Evolutionary conservation across 2,888 invertebrate genomes (phyloP).

Genomic region (Heliothis peltigera): DNA sequence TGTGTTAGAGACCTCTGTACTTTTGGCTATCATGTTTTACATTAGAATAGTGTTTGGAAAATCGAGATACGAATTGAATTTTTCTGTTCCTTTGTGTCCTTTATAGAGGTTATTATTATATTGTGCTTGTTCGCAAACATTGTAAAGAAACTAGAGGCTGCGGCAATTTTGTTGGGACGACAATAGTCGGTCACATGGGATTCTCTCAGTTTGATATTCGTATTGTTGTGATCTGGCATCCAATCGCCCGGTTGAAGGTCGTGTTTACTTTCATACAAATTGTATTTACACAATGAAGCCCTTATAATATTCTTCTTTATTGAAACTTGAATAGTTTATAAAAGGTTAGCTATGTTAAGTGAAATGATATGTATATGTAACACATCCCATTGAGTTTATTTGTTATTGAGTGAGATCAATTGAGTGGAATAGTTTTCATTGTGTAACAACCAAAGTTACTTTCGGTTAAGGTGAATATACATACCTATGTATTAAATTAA

Average conservation of each 20-base stretch:
- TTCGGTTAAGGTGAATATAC: not conserved
- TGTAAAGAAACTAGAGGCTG: conserved; percentile 62
- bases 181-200: conserved; percentile 69
- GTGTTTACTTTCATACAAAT: conserved; percentile 66
- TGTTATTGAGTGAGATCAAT: not conserved
- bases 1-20: not conserved
- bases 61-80: conserved; percentile 17
- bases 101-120: conserved; percentile 60
- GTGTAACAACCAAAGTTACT: not conserved
- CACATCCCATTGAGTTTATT: conserved; percentile 17
- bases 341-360: conserved; percentile 30
- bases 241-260: conserved; percentile 61
- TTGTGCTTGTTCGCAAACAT: conserved; percentile 65
- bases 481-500: conserved; percentile 1
- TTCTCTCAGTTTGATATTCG: conserved; percentile 53
- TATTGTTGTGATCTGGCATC: conserved; percentile 59
- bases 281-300: conserved; percentile 67
- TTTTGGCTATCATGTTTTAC: not conserved
- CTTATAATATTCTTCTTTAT: conserved; percentile 42
- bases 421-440: not conserved
- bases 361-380: conserved; percentile 24
- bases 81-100: conserved; percentile 38
- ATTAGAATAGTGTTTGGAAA: conserved; percentile 15
- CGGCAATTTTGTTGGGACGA: conserved; percentile 65
- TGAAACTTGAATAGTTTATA: conserved; percentile 44